phyloP scores from a whole-genome alignment of 2,113 vertebrate genomes.

The Vanacampus margaritifer region DNA sequence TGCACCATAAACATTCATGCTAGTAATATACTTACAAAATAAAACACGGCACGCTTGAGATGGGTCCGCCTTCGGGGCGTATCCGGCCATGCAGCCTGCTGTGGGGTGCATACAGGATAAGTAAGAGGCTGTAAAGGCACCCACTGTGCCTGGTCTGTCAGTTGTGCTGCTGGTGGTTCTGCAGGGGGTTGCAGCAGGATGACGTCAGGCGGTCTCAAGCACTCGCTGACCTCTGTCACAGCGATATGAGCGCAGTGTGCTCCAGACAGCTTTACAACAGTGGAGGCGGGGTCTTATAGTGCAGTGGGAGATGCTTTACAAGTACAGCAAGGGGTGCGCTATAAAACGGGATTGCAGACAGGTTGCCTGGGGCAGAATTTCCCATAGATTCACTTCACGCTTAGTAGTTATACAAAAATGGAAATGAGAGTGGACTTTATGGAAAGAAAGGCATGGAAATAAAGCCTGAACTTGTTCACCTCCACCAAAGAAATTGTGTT shows the following conservation, averaged over 20 bases:
- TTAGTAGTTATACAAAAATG: constrained; percentile 37
- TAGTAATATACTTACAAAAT: constrained; percentile 23
- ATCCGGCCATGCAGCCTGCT: constrained; percentile 37
- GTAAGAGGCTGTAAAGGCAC: constrained; percentile 58
- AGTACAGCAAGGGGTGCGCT: constrained; percentile 20
- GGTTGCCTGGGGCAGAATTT: constrained; percentile 21
- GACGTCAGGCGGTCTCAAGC: constrained; percentile 62
- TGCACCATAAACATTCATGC: constrained; percentile 5
- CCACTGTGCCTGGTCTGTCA: constrained; percentile 28
- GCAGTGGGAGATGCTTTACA: constrained; percentile 44
- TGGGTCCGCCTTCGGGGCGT: constrained; percentile 37
- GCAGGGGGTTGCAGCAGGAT: constrained; percentile 62
- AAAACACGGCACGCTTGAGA: constrained; percentile 30
- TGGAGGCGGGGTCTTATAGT: constrained; percentile 43
- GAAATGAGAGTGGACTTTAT: constrained; percentile 21
- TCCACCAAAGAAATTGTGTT: not conserved
- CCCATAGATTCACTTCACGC: constrained; percentile 17
- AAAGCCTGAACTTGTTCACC: not conserved
- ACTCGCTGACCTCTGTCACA: constrained; percentile 70
- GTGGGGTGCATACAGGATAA: constrained; percentile 44
- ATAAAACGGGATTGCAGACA: constrained; percentile 27
- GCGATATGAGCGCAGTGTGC: constrained; percentile 33
- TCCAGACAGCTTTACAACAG: constrained; percentile 47
- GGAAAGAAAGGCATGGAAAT: constrained; percentile 1
- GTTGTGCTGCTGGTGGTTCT: constrained; percentile 49